Evolutionary conservation across 2,888 invertebrate species (phyloP), one percentile per base, ranked within the genome.

Genomic region (Aspidiotus rigidus): DNA sequence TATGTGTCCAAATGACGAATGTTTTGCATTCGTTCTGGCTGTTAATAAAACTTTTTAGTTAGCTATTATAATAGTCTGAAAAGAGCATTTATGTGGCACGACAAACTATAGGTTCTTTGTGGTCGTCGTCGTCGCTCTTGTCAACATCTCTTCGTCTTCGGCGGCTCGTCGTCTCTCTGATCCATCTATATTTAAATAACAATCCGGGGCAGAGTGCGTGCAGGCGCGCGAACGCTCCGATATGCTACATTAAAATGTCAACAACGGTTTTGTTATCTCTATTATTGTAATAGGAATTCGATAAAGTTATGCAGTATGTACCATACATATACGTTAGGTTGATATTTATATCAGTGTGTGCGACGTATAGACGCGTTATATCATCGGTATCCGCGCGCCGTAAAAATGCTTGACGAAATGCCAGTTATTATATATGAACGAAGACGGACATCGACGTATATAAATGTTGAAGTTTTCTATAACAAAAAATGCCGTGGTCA

Each of bases 1-100:
- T 5, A 64, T 44, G 42, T 64, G 64, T 16, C 57, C 64, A 44
- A 64, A 64, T 66, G 66, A 66, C 66, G 66, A 66, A 66, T 66
- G 44, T 9, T 17, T 44, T 44, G n/a, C 28, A 59, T 66, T 59
- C 49, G 66, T 66, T 59, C 49, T 15, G 44, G 66, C 57, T 17
- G 66, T 66, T 59, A 59, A 66, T 66, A 57, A 66, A 44, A 66
- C 41, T 54, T 64, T 39, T 55, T 54, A 10, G 17, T 64, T 40
- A 13, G 39, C 59, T 28, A 28, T 28, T 28, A 11, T 59, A 10
- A 16, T 56, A 56, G 28, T 28, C 17, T 59, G 28, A 28, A 17
- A 28, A 17, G 59, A 59, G 59, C 59, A 59, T 59, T 28, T 28
- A 59, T 28, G 59, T 59, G 59, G 10, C 16, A 59, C 59, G 39